A percentile compares a stretch with the other conserved stretches of the same genome.
Evolutionary conservation across 2,113 vertebrate genomes (phyloP).

Genomic region (Holacanthus passer): DNA sequence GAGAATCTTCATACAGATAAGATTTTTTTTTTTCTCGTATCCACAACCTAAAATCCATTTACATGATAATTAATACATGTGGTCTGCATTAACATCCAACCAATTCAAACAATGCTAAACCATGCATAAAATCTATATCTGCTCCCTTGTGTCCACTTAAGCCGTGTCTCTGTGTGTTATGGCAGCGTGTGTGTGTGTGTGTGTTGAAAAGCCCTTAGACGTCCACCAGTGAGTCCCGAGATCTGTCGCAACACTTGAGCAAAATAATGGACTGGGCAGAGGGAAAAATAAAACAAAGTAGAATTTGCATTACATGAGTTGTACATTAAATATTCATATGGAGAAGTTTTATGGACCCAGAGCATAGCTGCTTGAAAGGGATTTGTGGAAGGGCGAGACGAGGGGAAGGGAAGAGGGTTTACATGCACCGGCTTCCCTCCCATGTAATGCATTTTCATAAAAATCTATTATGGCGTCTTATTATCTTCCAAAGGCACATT

Average conservation of each 20-base stretch:
- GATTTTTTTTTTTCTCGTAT: conserved; percentile 14
- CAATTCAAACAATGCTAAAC: conserved; percentile 23
- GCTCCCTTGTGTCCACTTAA: conserved; percentile 19
- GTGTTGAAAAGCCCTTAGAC: conserved; percentile 39
- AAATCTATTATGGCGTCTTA: conserved; percentile 75
- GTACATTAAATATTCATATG: conserved; percentile 80
- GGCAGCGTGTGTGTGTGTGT: conserved; percentile 21
- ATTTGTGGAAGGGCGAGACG: conserved; percentile 57
- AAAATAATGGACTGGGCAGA: conserved; percentile 68
- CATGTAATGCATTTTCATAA: conserved; percentile 74
- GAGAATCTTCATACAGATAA: not conserved
- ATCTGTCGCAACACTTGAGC: conserved; percentile 41
- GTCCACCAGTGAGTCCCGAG: conserved; percentile 11
- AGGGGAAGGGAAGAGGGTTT: conserved; percentile 36
- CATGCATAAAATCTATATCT: conserved; percentile 51
- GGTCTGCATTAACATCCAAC: conserved; percentile 20
- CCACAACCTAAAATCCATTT: conserved; percentile 26
- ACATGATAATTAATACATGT: conserved; percentile 55
- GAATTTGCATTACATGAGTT: conserved; percentile 80
- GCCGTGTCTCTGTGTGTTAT: not conserved
- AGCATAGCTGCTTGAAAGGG: conserved; percentile 49
- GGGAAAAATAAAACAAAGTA: conserved; percentile 77
- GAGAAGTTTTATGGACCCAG: conserved; percentile 67
- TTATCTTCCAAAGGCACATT: conserved; percentile 72
- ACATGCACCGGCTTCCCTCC: conserved; percentile 36